Evolutionary conservation across 2,797 vertebrate species (phyloP).

Genomic region (Merluccius polli): DNA sequence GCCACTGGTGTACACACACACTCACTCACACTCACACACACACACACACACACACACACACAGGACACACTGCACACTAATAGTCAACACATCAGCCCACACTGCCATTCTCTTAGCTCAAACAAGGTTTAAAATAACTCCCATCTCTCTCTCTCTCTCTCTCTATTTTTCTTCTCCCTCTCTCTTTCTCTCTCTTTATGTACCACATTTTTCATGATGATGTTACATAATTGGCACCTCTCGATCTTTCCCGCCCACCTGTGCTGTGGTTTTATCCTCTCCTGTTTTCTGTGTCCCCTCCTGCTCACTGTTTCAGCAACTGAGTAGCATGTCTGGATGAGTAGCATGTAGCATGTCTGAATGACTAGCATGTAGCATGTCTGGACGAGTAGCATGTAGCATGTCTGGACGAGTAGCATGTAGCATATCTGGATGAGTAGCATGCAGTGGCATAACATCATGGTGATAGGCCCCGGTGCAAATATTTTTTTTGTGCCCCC

Average conservation of each 20-base stretch:
- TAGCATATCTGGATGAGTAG: too few relatives aligned
- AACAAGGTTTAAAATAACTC: slow-evolving; percentile 60
- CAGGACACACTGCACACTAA: slow-evolving; percentile 26
- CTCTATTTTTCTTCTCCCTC: not conserved
- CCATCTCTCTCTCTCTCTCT: slow-evolving; percentile 9
- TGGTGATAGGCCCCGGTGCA: too few relatives aligned
- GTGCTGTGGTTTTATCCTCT: slow-evolving; percentile 32
- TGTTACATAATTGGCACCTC: slow-evolving; percentile 54
- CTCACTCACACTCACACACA: not conserved
- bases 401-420: too few relatives aligned
- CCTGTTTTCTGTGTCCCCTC: slow-evolving; percentile 14
- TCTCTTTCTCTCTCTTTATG: slow-evolving; percentile 42
- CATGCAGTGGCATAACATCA: too few relatives aligned
- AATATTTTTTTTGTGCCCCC: too few relatives aligned
- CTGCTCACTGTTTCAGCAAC: slow-evolving; percentile 3
- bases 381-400: too few relatives aligned
- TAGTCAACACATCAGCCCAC: slow-evolving; percentile 59
- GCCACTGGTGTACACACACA: not conserved
- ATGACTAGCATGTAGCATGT: too few relatives aligned
- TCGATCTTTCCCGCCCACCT: slow-evolving; percentile 43
- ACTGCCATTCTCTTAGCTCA: slow-evolving; percentile 50
- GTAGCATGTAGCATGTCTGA: too few relatives aligned
- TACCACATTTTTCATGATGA: slow-evolving; percentile 54
- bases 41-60: not conserved
- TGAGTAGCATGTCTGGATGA: not conserved